Conservation (phyloP, 2,113 vertebrate species). For the Thomomys bottae region DNA sequence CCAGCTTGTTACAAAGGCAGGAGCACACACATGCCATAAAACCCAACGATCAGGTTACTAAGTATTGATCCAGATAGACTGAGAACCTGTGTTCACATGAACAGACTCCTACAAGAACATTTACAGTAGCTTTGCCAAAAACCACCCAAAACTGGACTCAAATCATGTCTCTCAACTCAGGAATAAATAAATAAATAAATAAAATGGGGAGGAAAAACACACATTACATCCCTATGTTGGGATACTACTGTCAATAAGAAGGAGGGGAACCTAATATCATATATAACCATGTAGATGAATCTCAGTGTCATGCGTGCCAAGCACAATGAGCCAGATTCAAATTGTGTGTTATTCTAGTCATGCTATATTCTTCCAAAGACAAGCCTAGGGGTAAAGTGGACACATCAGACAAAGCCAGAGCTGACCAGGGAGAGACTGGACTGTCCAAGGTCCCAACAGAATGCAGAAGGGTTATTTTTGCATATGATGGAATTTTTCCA, state of each 20-base stretch:
- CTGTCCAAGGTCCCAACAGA: not conserved
- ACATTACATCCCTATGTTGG: not conserved
- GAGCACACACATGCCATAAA: not conserved
- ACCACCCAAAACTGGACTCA: not conserved
- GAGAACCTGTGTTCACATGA: not conserved
- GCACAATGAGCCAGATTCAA: not conserved
- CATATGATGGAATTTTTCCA: fast-evolving
- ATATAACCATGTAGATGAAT: fast-evolving
- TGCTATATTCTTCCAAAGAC: not conserved
- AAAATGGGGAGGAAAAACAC: no score
- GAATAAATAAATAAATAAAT: not conserved
- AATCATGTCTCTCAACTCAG: not conserved
- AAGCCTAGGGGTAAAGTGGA: fast-evolving
- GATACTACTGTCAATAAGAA: not conserved
- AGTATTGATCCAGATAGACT: not conserved
- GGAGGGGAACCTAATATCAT: not conserved
- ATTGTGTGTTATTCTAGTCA: fast-evolving
- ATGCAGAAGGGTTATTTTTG: not conserved
- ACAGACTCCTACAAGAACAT: not conserved
- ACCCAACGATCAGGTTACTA: not conserved
- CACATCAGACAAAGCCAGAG: no score
- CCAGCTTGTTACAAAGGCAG: not conserved
- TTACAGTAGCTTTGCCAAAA: not conserved
- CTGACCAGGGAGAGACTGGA: not conserved
- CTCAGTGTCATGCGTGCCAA: not conserved